phyloP scores from a whole-genome alignment of 2,797 vertebrate species.

The Saguinus oedipus region DNA sequence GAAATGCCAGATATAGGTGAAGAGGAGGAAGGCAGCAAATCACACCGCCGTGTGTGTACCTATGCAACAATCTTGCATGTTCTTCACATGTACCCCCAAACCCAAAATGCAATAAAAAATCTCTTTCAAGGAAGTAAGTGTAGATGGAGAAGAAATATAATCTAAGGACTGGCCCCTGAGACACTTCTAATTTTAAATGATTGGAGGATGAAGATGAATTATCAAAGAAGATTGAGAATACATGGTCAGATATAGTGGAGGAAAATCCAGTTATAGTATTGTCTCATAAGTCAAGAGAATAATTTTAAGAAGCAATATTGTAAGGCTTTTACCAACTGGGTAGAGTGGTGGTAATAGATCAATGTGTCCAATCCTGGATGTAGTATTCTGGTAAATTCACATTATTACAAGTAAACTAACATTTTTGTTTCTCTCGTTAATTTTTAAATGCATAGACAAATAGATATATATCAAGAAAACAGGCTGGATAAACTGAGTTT shows the following conservation, averaged over 20 bases:
- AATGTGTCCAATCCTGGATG: background rate
- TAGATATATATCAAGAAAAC: background rate
- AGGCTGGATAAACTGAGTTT: background rate
- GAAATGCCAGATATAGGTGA: no score
- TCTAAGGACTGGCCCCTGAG: no score
- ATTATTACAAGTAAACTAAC: background rate
- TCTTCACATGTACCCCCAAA: no score
- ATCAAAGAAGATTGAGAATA: background rate
- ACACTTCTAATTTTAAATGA: background rate
- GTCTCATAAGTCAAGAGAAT: background rate
- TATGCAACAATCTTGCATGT: no score
- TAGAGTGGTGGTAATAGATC: background rate
- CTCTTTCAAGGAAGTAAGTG: background rate
- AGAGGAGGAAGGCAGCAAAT: no score
- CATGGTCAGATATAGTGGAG: background rate
- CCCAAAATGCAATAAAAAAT: background rate
- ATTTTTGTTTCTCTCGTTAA: background rate
- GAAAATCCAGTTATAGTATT: background rate
- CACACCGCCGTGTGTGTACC: no score
- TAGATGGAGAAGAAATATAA: background rate
- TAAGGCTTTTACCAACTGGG: background rate
- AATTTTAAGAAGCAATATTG: background rate
- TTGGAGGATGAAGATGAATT: background rate
- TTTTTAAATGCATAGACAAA: background rate
- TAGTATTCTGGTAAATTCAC: background rate